Conservation (phyloP, 1,140 invertebrate species). For the Argopecten irradians region DNA sequence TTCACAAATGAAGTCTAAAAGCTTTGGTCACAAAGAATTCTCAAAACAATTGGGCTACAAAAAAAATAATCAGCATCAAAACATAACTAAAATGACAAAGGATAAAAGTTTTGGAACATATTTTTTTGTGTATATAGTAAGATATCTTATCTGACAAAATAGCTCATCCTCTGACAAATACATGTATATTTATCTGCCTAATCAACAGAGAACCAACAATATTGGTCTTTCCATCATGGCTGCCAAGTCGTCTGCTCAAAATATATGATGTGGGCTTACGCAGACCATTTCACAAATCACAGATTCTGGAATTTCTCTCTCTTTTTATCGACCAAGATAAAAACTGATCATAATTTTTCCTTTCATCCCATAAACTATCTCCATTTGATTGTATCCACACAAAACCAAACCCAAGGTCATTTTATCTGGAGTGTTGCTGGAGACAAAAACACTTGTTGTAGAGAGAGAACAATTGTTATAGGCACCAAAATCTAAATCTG, state of each 20-base stretch:
- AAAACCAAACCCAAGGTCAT: conserved; percentile 6
- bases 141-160: background rate
- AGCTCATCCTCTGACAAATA: background rate
- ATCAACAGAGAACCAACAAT: background rate
- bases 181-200: background rate
- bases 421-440: background rate
- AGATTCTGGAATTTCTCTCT: background rate
- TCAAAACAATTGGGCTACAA: background rate
- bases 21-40: background rate
- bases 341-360: background rate
- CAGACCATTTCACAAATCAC: background rate
- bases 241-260: background rate
- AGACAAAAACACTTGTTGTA: background rate
- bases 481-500: background rate
- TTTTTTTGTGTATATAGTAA: background rate
- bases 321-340: background rate
- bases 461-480: background rate
- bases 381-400: background rate
- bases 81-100: background rate
- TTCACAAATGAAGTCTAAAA: no score
- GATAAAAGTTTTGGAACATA: background rate
- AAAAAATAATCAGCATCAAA: background rate
- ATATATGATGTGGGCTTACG: background rate
- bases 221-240: background rate
- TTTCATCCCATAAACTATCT: background rate